A percentile compares a stretch with the other conserved stretches of the same genome.
Conservation (phyloP, 2,888 invertebrate genomes). For the Quadroppia sp. region DNA sequence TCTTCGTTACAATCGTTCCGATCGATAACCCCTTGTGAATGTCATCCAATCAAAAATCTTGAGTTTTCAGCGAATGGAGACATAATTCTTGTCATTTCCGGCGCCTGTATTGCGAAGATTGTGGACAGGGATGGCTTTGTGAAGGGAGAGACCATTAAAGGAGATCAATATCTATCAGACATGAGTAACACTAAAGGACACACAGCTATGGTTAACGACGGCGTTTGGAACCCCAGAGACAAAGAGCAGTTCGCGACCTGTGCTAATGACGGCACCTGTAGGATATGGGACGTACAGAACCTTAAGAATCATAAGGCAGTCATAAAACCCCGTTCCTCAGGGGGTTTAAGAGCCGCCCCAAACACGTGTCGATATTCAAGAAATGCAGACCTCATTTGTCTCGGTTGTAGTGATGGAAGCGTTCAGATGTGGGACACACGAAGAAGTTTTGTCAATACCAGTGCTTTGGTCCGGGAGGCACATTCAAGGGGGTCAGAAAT, state of each 20-base stretch:
- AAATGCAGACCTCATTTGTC: conserved; percentile 75
- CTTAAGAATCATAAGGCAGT: conserved; percentile 71
- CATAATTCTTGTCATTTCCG: conserved; percentile 83
- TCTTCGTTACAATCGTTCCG: conserved; percentile 83
- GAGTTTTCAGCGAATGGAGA: conserved; percentile 94
- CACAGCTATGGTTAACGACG: conserved; percentile 79
- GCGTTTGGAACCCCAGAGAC: conserved; percentile 88
- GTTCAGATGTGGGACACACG: conserved; percentile 86
- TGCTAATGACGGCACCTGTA: conserved; percentile 85
- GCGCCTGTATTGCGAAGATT: conserved; percentile 75
- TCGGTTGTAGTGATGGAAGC: conserved; percentile 90
- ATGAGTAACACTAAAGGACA: conserved; percentile 63
- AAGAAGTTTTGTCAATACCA: conserved; percentile 65
- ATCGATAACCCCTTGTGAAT: conserved; percentile 88
- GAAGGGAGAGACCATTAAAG: conserved; percentile 85
- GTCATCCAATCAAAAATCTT: conserved; percentile 79
- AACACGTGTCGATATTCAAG: conserved; percentile 70
- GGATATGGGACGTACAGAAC: conserved; percentile 81
- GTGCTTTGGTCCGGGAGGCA: conserved; percentile 69
- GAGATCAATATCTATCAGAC: conserved; percentile 90
- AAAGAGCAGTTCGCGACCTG: conserved; percentile 92
- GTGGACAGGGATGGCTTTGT: conserved; percentile 92
- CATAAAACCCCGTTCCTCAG: conserved; percentile 79
- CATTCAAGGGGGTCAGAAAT: conserved; percentile 76
- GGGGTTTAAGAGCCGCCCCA: conserved; percentile 79